Base-by-base conservation (phyloP, 2,888 invertebrate species). In the Himalopsyche anomala region DNA sequence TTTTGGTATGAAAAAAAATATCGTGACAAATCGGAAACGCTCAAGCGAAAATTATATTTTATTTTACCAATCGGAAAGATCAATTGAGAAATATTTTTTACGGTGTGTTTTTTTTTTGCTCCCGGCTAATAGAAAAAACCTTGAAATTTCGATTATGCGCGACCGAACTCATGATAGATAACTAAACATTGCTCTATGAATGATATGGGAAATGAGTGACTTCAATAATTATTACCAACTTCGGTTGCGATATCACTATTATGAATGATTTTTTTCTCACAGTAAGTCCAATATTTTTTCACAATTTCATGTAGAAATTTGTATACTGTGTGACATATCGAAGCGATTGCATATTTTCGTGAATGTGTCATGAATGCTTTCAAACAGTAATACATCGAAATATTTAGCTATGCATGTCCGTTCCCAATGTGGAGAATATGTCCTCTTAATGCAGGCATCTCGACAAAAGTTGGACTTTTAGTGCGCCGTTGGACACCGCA, bases 1-100 rank as follows among this genome's bases (percentile, higher is more conserved):
- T 2, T n/a, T 62, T 28, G 62, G 28, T 62, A 62, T 62, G 19
- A 62, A 28, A 62, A 62, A 19, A 62, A 28, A 62, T 62, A 62
- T 62, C 62, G 62, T 62, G 62, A 62, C 62, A 62, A 62, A 62
- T 62, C 62, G 62, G 62, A 62, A 62, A 62, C 62, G 62, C 19
- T 51, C 62, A 28, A 62, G 28, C 62, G 62, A 62, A 62, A 62
- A 62, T 62, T 62, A 62, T 19, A 62, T 62, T 62, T 62, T 62
- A 62, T 19, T 62, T 62, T 28, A 62, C 62, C 62, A 62, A 62
- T 62, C 62, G 19, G 62, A 62, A 19, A 19, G 19, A 62, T 62
- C 62, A 62, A 62, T 62, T 62, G 62, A 19, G 62, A 62, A 62
- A 62, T 62, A 62, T 62, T 62, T 62, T 62, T 62, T 62, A 62